Base-by-base conservation (phyloP, 2,888 invertebrate species). In the Oeneis ivallda region DNA sequence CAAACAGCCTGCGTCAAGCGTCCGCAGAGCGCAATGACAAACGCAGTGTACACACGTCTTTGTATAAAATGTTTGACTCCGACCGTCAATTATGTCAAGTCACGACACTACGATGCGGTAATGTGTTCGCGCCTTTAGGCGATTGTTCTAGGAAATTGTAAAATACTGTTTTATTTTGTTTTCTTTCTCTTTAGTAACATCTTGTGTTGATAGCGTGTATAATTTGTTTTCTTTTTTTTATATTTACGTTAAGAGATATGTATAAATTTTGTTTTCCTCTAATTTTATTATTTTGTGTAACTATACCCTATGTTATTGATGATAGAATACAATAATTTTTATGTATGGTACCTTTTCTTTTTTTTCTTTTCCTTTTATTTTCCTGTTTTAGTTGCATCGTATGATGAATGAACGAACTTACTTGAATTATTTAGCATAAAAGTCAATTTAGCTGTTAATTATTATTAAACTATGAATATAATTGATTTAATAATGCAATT, bases 251-350 rank as follows among this genome's bases (percentile, higher is more conserved):
- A 90, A 90, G 89, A 83, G 85, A 87, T 90, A 89, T 89, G 89
- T 90, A 90, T 89, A 90, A 91, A 89, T 86, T 62, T 91, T 91
- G 90, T 91, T 92, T 92, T 90, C 84, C 82, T 85, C 78, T 90
- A 89, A 91, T 90, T 89, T 90, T 92, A 89, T 91, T 91, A 86
- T 89, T 87, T 87, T 91, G 88, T 91, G 90, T 91, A 89, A 89
- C 85, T 89, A 89, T 89, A 88, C 87, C 82, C 83, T 91, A 91
- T 91, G 91, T 91, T 91, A 91, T 91, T 88, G 89, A 90, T 86
- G 82, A 91, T 91, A 92, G 89, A 92, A 90, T 92, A 91, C 91
- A 92, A 82, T 91, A 87, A 89, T 90, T 91, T 90, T 90, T 91
- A 92, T 91, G 91, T 92, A 92, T 88, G 86, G 79, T 84, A 84